phyloP scores from a whole-genome alignment of 2,113 vertebrate genomes.

The Phasianus colchicus region DNA sequence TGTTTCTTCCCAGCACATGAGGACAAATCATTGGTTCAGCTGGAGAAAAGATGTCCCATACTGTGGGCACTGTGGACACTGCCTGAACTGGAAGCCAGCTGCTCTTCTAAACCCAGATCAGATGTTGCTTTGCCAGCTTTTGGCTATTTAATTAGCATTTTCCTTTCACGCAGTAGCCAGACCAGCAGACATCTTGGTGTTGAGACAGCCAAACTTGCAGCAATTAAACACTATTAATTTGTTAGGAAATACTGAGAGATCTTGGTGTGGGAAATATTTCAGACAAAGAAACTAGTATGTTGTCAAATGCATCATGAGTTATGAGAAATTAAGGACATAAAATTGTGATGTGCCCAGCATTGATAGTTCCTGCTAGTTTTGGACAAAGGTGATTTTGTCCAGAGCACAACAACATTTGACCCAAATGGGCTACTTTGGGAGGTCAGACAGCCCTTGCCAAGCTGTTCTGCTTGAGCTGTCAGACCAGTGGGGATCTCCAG shows the following conservation, averaged over 20 bases:
- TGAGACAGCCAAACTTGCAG: background rate
- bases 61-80: background rate
- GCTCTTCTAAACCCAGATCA: background rate
- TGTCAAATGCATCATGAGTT: background rate
- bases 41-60: background rate
- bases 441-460: background rate
- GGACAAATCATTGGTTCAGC: background rate
- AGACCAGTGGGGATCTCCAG: constrained; percentile 28
- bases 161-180: background rate
- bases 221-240: background rate
- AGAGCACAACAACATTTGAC: background rate
- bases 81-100: background rate
- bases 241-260: background rate
- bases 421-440: background rate
- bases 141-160: background rate
- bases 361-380: background rate
- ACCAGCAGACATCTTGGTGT: background rate
- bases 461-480: constrained; percentile 24
- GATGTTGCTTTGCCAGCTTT: background rate
- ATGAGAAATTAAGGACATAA: background rate
- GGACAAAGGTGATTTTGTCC: background rate
- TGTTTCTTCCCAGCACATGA: background rate
- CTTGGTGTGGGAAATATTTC: background rate
- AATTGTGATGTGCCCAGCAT: background rate
- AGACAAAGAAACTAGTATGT: background rate